A percentile compares a stretch with the other conserved stretches of the same genome.
These are phyloP conservation scores for Lamellibrachia luymesi DNA, from an alignment of 1,140 invertebrate species.

Conservation along the genomic window DNA sequence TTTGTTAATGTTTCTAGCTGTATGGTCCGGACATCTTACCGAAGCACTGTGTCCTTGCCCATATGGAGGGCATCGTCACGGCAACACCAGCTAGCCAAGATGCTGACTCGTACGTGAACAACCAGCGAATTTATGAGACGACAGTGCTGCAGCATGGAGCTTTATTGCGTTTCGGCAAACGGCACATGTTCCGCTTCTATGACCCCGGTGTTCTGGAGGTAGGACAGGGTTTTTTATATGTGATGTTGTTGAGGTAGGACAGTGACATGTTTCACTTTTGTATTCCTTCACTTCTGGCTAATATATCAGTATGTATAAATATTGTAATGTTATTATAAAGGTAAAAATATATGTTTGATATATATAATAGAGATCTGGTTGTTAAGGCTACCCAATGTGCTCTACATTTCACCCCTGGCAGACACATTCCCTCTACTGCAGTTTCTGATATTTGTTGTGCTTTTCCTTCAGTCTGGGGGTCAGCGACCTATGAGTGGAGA, in stretches of 20 bases:
- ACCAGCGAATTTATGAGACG: constrained; percentile 86
- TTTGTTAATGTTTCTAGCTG: constrained; percentile 38
- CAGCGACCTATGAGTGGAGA: not conserved
- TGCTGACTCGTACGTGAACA: constrained; percentile 90
- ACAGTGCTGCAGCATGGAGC: constrained; percentile 76
- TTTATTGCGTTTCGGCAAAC: constrained; percentile 66
- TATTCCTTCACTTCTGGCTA: not conserved
- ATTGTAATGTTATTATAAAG: not conserved
- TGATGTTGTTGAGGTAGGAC: not conserved
- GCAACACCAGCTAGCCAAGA: constrained; percentile 89
- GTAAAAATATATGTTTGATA: not conserved
- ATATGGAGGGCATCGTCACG: constrained; percentile 86
- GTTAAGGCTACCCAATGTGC: not conserved
- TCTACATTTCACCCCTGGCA: not conserved
- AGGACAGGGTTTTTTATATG: not conserved
- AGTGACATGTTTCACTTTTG: not conserved
- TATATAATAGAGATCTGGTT: not conserved
- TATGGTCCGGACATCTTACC: constrained; percentile 69
- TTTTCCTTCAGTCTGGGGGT: not conserved
- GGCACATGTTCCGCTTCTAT: constrained; percentile 83
- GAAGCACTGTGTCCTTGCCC: constrained; percentile 88
- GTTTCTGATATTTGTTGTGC: not conserved
- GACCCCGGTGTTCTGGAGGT: not conserved
- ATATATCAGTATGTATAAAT: too few relatives aligned
- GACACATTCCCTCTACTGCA: not conserved